Conservation (phyloP, 2,113 vertebrate species). For the Oriolus oriolus region DNA sequence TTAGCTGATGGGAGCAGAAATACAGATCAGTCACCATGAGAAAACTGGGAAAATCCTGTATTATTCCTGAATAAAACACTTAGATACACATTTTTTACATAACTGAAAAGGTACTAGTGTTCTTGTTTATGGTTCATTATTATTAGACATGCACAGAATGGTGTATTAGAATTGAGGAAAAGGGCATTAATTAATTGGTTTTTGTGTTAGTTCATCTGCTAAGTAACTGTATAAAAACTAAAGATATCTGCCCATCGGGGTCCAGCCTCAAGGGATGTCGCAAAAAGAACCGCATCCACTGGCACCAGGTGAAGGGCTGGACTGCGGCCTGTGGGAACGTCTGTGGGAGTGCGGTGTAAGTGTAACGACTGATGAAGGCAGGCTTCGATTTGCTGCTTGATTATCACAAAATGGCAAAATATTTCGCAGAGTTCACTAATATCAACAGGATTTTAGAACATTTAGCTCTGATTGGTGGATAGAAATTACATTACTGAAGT, state of each 20-base stretch:
- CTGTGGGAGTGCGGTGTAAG: neutral
- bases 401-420: neutral
- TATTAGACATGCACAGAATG: neutral
- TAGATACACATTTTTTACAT: neutral
- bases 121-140: neutral
- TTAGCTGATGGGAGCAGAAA: neutral
- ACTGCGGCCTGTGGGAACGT: neutral
- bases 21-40: neutral
- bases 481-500: neutral
- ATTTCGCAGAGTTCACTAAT: neutral
- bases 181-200: neutral
- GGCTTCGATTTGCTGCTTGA: neutral
- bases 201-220: neutral
- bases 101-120: neutral
- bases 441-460: neutral
- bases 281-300: fast-evolving
- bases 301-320: neutral
- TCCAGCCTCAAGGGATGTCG: neutral
- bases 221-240: neutral
- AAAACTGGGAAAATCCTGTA: neutral
- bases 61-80: neutral
- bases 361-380: neutral
- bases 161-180: neutral
- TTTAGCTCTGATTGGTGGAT: neutral
- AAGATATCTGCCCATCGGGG: neutral